phyloP scores from a whole-genome alignment of 1,140 invertebrate species.

The Nixonia krombeini region DNA sequence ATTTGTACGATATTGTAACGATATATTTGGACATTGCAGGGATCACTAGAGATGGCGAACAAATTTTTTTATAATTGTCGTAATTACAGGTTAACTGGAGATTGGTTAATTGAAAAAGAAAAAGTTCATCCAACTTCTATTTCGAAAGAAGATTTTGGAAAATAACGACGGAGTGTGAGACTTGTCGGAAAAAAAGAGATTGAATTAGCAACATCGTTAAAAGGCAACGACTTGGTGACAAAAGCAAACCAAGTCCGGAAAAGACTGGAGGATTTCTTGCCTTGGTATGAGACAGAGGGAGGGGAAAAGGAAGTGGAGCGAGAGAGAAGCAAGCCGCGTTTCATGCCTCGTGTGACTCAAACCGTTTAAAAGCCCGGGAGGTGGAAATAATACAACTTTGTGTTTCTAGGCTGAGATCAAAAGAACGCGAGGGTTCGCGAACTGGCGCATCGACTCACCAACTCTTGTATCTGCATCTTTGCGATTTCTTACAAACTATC shows the following conservation, averaged over 20 bases:
- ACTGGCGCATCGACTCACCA: constrained; percentile 48
- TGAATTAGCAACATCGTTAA: constrained; percentile 52
- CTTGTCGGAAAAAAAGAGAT: too few species aligned
- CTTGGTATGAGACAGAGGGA: too few species aligned
- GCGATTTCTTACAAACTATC: constrained; percentile 47
- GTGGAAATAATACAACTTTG: constrained; percentile 70
- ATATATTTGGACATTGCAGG: too few species aligned
- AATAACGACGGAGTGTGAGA: too few species aligned
- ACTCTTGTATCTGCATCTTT: constrained; percentile 54
- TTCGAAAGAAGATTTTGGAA: too few species aligned
- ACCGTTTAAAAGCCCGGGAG: constrained; percentile 61
- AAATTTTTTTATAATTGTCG: too few species aligned
- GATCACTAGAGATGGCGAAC: neutral
- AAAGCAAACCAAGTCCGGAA: constrained; percentile 25
- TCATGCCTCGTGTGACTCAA: constrained; percentile 65
- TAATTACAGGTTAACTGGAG: too few species aligned
- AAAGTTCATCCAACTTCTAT: too few species aligned
- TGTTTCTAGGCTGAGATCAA: constrained; percentile 65
- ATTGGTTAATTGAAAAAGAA: constrained; percentile 14
- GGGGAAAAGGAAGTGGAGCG: constrained; percentile 37
- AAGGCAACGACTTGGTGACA: constrained; percentile 21
- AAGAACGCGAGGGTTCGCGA: constrained; percentile 58
- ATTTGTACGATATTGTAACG: too few species aligned
- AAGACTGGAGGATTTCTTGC: too few species aligned
- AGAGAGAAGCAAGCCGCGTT: constrained; percentile 55